phyloP scores from a whole-genome alignment of 2,113 vertebrate genomes.

The Nettapus auritus region DNA sequence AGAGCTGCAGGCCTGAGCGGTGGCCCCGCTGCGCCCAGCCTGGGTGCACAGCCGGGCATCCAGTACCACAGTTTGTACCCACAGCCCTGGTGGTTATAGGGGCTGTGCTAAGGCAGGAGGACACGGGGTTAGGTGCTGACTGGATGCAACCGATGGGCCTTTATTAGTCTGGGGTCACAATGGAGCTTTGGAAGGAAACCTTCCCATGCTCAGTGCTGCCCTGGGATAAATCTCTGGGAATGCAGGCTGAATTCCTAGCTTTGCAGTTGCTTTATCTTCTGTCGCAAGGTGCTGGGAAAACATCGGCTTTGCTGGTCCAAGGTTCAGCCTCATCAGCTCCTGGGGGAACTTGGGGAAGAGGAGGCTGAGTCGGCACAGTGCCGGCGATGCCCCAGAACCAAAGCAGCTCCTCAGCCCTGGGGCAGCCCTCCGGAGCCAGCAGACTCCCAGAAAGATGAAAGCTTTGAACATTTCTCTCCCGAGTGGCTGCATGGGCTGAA shows the following conservation, averaged over 20 bases:
- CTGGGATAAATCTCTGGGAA: background rate
- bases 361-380: background rate
- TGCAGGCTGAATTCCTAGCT: background rate
- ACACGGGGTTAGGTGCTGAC: background rate
- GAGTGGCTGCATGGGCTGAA: background rate
- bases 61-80: rapidly evolving
- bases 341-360: background rate
- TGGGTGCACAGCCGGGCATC: background rate
- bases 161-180: background rate
- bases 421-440: background rate
- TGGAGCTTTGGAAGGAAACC: background rate
- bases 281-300: background rate
- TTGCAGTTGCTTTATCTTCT: background rate
- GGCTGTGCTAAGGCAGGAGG: background rate
- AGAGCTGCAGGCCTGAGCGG: background rate
- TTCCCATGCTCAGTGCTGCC: background rate
- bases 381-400: background rate
- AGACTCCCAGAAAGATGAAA: slow-evolving; percentile 2
- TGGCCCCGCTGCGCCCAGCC: background rate
- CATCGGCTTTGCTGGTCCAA: background rate
- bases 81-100: background rate
- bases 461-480: background rate
- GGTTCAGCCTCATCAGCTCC: background rate
- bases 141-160: background rate
- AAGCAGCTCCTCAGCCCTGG: no score